Percentiles rank a stretch among this genome's conserved stretches.
phyloP scores from a whole-genome alignment of 2,888 invertebrate genomes.

The Drosophila sordidula region DNA sequence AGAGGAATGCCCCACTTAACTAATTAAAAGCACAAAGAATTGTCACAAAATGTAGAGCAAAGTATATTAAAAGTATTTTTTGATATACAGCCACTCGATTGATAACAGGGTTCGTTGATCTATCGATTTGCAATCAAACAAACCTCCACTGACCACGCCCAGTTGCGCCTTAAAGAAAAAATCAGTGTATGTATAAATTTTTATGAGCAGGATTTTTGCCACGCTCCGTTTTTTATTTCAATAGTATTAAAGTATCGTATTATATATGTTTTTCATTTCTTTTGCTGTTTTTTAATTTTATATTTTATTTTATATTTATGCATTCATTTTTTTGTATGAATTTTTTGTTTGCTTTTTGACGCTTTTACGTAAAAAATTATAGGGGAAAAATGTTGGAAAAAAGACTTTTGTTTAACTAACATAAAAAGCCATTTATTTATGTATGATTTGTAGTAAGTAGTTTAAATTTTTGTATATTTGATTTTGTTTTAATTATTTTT shows the following conservation, averaged over 20 bases:
- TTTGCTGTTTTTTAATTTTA: conserved; percentile 42
- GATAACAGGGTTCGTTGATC: conserved; percentile 54
- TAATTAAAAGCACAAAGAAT: conserved; percentile 22
- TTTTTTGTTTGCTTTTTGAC: conserved; percentile 38
- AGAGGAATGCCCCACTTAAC: conserved; percentile 19
- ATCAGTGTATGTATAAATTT: conserved; percentile 36
- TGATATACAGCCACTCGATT: conserved; percentile 2
- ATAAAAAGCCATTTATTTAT: conserved; percentile 66
- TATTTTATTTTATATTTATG: conserved; percentile 72
- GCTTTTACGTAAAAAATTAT: conserved; percentile 40
- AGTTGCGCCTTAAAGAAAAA: conserved; percentile 16
- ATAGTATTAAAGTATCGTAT: conserved; percentile 82
- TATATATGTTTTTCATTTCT: conserved; percentile 68
- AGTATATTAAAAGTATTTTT: conserved; percentile 1
- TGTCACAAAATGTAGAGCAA: neutral
- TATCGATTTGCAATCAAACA: conserved; percentile 29
- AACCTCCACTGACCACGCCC: conserved; percentile 1
- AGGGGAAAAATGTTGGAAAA: conserved; percentile 25
- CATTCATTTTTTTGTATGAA: conserved; percentile 52
- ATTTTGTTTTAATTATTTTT: conserved; percentile 13
- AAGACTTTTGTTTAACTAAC: conserved; percentile 63
- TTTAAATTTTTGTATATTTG: conserved; percentile 42
- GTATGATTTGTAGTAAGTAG: conserved; percentile 59
- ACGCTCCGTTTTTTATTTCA: conserved; percentile 73
- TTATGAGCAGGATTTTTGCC: conserved; percentile 66